Base-by-base conservation (phyloP, 2,888 invertebrate species). In the Rugalucina vietnamica region DNA sequence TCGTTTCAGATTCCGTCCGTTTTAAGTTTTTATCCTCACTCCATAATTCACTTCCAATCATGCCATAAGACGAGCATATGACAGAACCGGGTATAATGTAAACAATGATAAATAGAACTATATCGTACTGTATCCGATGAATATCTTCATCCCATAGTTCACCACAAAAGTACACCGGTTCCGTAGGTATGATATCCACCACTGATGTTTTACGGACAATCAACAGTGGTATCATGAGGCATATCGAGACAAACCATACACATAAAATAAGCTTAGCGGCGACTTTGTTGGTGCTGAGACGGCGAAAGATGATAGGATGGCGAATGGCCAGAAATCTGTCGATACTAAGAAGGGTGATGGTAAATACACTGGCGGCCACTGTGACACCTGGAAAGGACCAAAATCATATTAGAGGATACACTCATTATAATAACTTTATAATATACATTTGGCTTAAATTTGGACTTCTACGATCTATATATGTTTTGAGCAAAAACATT, bases 331-430 rank as follows among this genome's bases (percentile, higher is more conserved):
- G 88, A 60, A 91, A 92, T 76, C 97, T 96, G 94, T 97, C 97
- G 81, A 97, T 96, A 5, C 97, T 97, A 97, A 97, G 97, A 0
- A 97, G 97, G 0, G 97, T 97, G 90, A 97, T 97, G 0, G 97
- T 97, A 94, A 97, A 97, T 74, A 97, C 97, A 91, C 97, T 97
- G 0, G 97, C 97, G 0, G 97, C 97, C 2, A 97, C 97, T n/a
- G 97, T 96, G 21, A 92, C 90, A 76, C 93, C 92, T 93, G 88
- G 32, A 89, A 91, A 34, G 34, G 39, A 71, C n/a, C n/a, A n/a
- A n/a, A n/a, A n/a, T n/a, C n/a, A n/a, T n/a, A n/a, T n/a, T n/a
- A n/a, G n/a, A n/a, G n/a, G n/a, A n/a, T n/a, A n/a, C n/a, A n/a
- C n/a, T n/a, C n/a, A n/a, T n/a, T n/a, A n/a, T n/a, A n/a, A n/a